These are phyloP conservation scores for Epsilonema sp. DNA, from an alignment of 2,888 invertebrate genomes.

Conservation along the genomic window DNA sequence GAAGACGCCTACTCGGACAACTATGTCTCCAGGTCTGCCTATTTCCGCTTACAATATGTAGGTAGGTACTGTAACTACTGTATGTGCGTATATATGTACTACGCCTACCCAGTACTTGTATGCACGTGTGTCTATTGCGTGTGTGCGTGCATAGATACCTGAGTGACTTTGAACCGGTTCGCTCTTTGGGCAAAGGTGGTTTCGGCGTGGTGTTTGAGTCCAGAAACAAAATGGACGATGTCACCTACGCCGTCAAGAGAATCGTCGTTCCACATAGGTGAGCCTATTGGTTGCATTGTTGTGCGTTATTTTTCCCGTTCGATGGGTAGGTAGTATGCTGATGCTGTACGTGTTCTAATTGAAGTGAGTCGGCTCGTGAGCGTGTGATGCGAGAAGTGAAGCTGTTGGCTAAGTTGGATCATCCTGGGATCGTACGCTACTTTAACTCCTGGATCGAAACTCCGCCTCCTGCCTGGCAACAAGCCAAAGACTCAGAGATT, in stretches of 20 bases:
- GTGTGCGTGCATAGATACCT: slow-evolving; percentile 16
- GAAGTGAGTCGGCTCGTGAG: slow-evolving; percentile 58
- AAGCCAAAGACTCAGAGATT: slow-evolving; percentile 49
- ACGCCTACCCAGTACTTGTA: no score
- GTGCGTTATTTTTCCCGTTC: no score
- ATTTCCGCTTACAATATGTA: no score
- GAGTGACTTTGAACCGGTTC: slow-evolving; percentile 27
- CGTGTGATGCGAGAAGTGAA: slow-evolving; percentile 82
- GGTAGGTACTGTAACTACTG: no score
- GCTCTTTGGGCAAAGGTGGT: slow-evolving; percentile 46
- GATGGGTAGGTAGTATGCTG: no score
- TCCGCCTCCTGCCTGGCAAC: slow-evolving; percentile 71
- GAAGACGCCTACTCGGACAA: no score
- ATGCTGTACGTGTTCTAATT: no score
- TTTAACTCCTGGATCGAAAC: slow-evolving; percentile 85
- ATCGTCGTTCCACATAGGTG: slow-evolving; percentile 54
- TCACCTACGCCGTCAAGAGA: slow-evolving; percentile 80
- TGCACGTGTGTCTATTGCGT: background rate
- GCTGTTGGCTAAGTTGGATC: slow-evolving; percentile 78
- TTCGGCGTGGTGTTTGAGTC: slow-evolving; percentile 93
- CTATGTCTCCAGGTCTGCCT: no score
- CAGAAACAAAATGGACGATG: slow-evolving; percentile 75
- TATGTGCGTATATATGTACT: no score
- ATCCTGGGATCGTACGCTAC: slow-evolving; percentile 82
- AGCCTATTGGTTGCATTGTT: slow-evolving; percentile 5